These are phyloP conservation scores for Muscicapa adusta DNA, from an alignment of 2,113 vertebrate genomes.

Conservation along the genomic window DNA sequence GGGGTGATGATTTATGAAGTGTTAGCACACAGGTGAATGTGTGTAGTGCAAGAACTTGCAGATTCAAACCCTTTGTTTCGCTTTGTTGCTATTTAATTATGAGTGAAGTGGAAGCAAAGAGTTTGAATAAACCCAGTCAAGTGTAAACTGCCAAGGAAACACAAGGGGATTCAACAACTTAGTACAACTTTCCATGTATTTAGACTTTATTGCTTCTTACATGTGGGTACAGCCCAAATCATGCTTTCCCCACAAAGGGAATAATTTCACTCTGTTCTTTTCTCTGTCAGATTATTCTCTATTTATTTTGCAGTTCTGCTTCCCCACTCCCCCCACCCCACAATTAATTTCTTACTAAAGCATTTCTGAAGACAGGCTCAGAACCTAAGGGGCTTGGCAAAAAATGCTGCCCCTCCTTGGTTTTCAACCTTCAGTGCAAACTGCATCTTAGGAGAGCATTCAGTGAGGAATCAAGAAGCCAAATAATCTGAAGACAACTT, in stretches of 20 bases:
- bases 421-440: not conserved
- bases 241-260: rapidly evolving
- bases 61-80: constrained; percentile 19
- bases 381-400: not conserved
- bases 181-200: not conserved
- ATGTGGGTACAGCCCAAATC: not conserved
- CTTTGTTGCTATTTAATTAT: constrained; percentile 36
- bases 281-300: not conserved
- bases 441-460: not conserved
- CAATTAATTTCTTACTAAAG: not conserved
- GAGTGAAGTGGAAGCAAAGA: not conserved
- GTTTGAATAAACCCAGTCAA: constrained; percentile 8
- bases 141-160: not conserved
- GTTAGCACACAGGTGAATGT: constrained; percentile 14
- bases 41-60: not conserved
- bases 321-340: rapidly evolving
- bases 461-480: not conserved
- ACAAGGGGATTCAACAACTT: not conserved
- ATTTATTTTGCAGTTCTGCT: not conserved
- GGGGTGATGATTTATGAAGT: constrained; percentile 27
- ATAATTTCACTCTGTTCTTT: not conserved
- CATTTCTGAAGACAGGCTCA: not conserved
- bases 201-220: not conserved
- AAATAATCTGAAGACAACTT: not conserved
- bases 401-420: not conserved